These are phyloP conservation scores for Spatula versicolor DNA, from an alignment of 2,797 vertebrate species.

Conservation along the genomic window DNA sequence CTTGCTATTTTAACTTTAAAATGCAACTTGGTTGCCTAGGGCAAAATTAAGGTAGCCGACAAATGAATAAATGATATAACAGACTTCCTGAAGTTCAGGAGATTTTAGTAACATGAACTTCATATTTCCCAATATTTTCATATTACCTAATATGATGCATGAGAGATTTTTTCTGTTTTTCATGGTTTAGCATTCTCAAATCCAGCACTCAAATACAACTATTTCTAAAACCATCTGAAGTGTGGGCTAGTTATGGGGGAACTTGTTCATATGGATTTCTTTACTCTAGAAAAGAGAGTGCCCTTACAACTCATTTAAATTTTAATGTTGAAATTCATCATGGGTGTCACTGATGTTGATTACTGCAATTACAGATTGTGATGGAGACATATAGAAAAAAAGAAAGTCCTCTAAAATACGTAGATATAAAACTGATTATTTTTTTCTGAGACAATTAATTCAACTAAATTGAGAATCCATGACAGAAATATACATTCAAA, in stretches of 20 bases:
- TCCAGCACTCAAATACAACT: neutral
- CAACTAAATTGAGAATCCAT: neutral
- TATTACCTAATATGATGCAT: neutral
- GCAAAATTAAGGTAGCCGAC: neutral
- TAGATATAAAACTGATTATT: neutral
- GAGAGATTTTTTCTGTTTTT: neutral
- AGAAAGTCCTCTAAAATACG: neutral
- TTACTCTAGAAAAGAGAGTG: neutral
- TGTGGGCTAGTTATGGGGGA: neutral
- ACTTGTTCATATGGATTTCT: neutral
- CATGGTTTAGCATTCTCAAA: neutral
- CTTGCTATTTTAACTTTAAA: neutral
- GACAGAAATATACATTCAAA: neutral
- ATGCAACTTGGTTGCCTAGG: neutral
- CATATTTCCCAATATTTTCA: neutral
- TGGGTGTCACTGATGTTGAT: neutral
- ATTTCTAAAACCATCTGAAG: neutral
- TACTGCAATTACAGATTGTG: neutral
- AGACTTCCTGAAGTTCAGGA: neutral
- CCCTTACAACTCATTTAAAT: neutral
- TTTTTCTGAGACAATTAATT: neutral
- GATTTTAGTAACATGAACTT: neutral
- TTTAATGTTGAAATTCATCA: neutral
- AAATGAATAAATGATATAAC: neutral
- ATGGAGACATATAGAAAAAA: neutral